Base-by-base conservation (phyloP, 2,888 invertebrate genomes). In the Hedychridium roseum region DNA sequence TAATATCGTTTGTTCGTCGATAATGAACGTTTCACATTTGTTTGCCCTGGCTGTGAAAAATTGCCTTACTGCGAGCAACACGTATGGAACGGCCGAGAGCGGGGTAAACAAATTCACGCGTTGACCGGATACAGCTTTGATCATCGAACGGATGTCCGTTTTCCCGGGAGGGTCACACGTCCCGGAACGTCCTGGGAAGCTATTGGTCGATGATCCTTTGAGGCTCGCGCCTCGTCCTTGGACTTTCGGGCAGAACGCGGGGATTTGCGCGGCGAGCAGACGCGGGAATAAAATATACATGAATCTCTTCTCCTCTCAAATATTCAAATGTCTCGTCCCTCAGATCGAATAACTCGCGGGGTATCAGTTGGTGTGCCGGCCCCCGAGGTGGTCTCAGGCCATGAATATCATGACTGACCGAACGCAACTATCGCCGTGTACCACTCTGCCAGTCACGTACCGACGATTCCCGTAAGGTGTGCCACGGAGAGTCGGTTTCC, bases 401-500 rank as follows among this genome's bases (percentile, higher is more conserved):
- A 77, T 78, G 78, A 78, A 78, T 78, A 78, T 74, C 76, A 74
- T 76, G 73, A 73, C 72, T 75, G 76, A 76, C 76, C 75, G 71
- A 74, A 64, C 70, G 63, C 64, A 49, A 54, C 54, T 58, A 60
- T 51, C 57, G 57, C 53, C 54, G 4, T 11, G 18, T 28, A 30
- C 34, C 50, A 53, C 36, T 30, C 31, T 30, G 35, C 57, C 54
- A 54, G 53, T 66, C 64, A 68, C 67, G 63, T 64, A 64, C 64
- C 64, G 62, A 57, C 68, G 66, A 68, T 66, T 68, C 66, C 63
- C 61, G 62, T 58, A 68, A 68, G 64, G 60, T 55, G 60, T 44
- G 54, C 40, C 38, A 50, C 49, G 43, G 51, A 51, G 55, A 64
- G 43, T 60, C 64, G 64, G 54, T 58, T 60, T 55, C 64, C 58